Conservation (phyloP, 2,797 vertebrate species). For the Sebastes trivittatus region DNA sequence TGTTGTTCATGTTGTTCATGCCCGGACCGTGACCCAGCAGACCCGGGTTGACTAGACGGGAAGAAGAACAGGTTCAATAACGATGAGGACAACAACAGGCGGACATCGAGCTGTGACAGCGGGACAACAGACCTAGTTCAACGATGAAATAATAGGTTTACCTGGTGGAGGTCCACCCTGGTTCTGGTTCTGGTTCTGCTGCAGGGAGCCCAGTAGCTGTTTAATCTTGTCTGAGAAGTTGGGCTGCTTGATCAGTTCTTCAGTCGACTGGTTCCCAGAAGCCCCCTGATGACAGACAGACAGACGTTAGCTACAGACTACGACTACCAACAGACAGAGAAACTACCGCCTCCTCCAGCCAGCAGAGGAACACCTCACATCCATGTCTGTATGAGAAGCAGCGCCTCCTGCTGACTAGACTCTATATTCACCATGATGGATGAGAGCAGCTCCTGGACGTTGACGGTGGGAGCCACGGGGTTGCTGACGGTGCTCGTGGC, state of each 20-base stretch:
- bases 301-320: not conserved
- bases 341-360: too few species aligned
- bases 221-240: constrained; percentile 95
- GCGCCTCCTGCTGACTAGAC: too few species aligned
- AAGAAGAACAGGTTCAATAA: not conserved
- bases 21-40: constrained; percentile 87
- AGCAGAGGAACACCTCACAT: too few species aligned
- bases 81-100: not conserved
- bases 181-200: constrained; percentile 82
- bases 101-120: not conserved
- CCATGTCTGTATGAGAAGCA: too few species aligned
- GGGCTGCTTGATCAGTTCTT: constrained; percentile 93
- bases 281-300: constrained; percentile 77
- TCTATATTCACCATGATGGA: constrained; percentile 90
- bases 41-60: constrained; percentile 78
- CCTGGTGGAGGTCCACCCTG: constrained; percentile 74
- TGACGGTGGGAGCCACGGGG: constrained; percentile 79
- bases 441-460: constrained; percentile 94
- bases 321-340: not conserved
- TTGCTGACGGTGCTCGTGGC: constrained; percentile 69
- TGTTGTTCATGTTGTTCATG: constrained; percentile 73
- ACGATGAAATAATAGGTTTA: constrained; percentile 30
- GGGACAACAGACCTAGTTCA: not conserved
- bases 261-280: constrained; percentile 88
- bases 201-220: constrained; percentile 89